phyloP scores from a whole-genome alignment of 2,797 vertebrate genomes.

The Pteropus rufus region DNA sequence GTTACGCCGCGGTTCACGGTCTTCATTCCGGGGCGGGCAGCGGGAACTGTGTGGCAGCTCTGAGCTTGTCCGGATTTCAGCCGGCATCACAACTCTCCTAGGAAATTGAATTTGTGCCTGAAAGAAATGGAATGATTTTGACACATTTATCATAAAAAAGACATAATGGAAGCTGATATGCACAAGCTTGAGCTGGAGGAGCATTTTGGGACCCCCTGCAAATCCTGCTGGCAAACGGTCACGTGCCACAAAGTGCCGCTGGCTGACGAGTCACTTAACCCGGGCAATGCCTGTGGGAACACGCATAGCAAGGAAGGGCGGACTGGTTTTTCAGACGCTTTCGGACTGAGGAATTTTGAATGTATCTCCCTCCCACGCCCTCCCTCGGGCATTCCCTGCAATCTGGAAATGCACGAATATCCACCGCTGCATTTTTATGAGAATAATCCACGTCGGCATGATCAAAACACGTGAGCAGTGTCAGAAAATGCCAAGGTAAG shows the following conservation, averaged over 20 bases:
- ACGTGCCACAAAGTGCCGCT: rapidly evolving
- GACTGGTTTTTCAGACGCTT: background rate
- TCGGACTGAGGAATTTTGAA: rapidly evolving
- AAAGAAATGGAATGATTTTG: background rate
- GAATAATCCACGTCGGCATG: background rate
- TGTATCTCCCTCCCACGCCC: rapidly evolving
- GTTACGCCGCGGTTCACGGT: background rate
- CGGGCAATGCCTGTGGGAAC: background rate
- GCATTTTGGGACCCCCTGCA: background rate
- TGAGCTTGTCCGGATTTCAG: background rate
- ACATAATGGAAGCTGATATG: background rate
- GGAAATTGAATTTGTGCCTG: background rate
- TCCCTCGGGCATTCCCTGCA: no score
- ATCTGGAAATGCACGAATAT: background rate
- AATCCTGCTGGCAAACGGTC: background rate
- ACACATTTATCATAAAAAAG: background rate
- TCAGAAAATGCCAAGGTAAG: background rate
- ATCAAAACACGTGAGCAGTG: background rate
- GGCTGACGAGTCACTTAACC: background rate
- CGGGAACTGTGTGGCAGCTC: rapidly evolving
- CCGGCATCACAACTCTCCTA: background rate
- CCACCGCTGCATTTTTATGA: background rate
- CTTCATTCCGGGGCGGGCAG: background rate
- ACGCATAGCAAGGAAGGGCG: no score
- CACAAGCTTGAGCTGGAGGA: background rate